Conservation (phyloP, 2,888 invertebrate genomes). For the Xylocampa areola region DNA sequence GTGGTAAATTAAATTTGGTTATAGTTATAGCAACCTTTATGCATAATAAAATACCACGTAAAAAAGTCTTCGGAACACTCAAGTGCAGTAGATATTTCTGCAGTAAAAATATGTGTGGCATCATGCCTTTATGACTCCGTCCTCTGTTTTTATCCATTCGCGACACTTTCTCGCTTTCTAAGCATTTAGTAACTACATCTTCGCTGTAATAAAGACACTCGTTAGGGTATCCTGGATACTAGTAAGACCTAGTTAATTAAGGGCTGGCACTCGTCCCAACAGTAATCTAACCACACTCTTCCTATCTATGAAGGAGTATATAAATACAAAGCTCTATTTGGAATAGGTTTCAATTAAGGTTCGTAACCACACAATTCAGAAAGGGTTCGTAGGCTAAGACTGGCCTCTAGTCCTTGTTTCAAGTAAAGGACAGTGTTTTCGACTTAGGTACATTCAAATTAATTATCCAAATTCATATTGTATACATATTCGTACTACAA, state of each 20-base stretch:
- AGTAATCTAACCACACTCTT: conserved; percentile 20
- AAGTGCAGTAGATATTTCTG: too few relatives aligned
- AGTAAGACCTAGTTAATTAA: conserved; percentile 39
- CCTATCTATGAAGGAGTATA: conserved; percentile 26
- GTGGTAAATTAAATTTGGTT: too few relatives aligned
- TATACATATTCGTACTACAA: background rate
- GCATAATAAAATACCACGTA: too few relatives aligned
- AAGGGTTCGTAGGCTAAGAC: background rate
- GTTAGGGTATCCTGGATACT: conserved; percentile 15
- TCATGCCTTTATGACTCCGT: too few relatives aligned
- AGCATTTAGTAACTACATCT: conserved; percentile 1
- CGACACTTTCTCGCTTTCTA: background rate
- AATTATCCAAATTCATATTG: background rate
- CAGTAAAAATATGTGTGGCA: too few relatives aligned
- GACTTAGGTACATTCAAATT: background rate
- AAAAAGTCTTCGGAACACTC: too few relatives aligned
- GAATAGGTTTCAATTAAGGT: conserved; percentile 42
- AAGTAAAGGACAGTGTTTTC: background rate
- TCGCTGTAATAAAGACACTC: conserved; percentile 15
- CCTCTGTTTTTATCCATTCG: too few relatives aligned
- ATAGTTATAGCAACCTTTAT: too few relatives aligned
- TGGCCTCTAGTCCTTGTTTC: background rate
- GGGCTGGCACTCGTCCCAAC: conserved; percentile 4
- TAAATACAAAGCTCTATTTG: conserved; percentile 23
- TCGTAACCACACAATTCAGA: conserved; percentile 18